phyloP scores from a whole-genome alignment of 2,888 invertebrate genomes.

The Dicycla oo region DNA sequence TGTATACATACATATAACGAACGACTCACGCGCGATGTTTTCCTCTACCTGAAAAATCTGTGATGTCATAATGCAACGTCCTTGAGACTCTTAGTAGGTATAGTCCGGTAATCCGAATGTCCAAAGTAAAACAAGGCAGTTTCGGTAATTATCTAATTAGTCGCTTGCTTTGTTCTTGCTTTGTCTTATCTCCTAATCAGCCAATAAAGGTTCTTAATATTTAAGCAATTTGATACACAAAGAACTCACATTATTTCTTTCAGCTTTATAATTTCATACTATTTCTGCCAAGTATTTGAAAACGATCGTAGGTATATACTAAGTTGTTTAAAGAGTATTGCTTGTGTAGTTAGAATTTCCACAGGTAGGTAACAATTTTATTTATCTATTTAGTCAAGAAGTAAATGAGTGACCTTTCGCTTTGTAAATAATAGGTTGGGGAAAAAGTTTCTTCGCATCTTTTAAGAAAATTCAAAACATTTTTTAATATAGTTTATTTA shows the following conservation, averaged over 20 bases:
- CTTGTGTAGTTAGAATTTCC: not conserved
- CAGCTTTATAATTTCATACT: not conserved
- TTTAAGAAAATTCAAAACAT: too few species aligned
- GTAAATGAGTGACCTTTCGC: too few species aligned
- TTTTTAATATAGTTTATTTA: too few species aligned
- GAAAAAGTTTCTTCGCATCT: too few species aligned
- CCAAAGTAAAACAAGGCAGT: slow-evolving; percentile 7
- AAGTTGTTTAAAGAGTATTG: not conserved
- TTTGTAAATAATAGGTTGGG: too few species aligned
- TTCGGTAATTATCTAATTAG: slow-evolving; percentile 31
- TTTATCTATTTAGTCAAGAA: too few species aligned
- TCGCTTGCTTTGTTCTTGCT: slow-evolving; percentile 50
- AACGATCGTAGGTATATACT: not conserved
- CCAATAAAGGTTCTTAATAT: slow-evolving; percentile 23
- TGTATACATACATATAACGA: too few species aligned
- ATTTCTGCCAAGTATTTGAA: not conserved
- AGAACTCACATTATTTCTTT: not conserved
- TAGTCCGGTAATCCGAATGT: slow-evolving; percentile 13
- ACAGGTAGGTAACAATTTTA: too few species aligned
- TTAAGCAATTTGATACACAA: slow-evolving; percentile 9
- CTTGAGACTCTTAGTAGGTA: slow-evolving; percentile 14
- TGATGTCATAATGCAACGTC: slow-evolving; percentile 7
- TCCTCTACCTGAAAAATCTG: not conserved
- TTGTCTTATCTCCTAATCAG: slow-evolving; percentile 36
- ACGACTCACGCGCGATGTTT: not conserved